Base-by-base conservation (phyloP, 1,140 invertebrate species). In the Nilaparvata lugens region DNA sequence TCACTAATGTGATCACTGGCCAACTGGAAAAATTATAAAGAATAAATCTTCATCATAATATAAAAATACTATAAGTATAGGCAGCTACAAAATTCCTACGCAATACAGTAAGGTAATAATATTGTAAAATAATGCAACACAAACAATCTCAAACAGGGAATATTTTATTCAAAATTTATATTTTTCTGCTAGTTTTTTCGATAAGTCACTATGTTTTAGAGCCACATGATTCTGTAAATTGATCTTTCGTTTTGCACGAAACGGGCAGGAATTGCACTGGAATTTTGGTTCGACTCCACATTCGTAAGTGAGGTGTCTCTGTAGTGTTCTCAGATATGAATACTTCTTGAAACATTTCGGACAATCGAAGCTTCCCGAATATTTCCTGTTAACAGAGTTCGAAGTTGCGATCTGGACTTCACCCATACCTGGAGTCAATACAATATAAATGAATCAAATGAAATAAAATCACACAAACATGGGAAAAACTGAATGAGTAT, bases 211-310 rank as follows among this genome's bases (percentile, higher is more conserved):
- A 51, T 52, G 48, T 51, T 60, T 23, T 64, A 62, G 40, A 16
- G 18, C 19, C 31, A 82, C 78, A 65, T 71, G 68, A 9, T 23
- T 54, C 9, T 66, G 64, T 4, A 70, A 63, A 55, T 65, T 57
- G 48, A 64, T 60, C 56, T 70, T 70, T n/a, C 68, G 65, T 28
- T 69, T 68, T 35, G 70, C 70, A 23, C 66, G 70, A 48, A 66
- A 69, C n/a, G 66, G 61, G 60, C 69, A 68, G 11, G 61, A 56
- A 2, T 52, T 61, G 31, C 67, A 68, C 19, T 60, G 43, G 48
- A 68, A 67, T 9, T 61, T 60, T 1, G 63, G 63, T 31, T 58
- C 55, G 19, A 61, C 52, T 13, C 64, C 64, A 48, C 66, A 67
- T 40, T 67, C 66, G 43, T 62, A 64, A 31, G 45, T 52, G 45